A percentile compares a stretch with the other conserved stretches of the same genome.
Conservation (phyloP, 2,113 vertebrate species). For the Cinclus cinclus region DNA sequence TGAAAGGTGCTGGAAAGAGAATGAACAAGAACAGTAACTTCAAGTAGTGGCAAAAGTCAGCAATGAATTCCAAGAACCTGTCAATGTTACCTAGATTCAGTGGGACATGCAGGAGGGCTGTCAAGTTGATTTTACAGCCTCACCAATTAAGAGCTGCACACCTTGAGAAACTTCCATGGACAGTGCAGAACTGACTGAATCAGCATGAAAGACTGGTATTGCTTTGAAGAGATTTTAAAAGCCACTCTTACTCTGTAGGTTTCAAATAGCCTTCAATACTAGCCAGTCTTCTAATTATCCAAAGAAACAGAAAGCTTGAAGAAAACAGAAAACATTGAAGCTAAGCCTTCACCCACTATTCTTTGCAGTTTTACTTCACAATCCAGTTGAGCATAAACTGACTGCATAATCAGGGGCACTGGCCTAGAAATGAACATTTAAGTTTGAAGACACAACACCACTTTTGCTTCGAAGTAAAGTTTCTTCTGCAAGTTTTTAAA, state of each 20-base stretch:
- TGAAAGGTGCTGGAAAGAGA: neutral
- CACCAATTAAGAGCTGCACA: neutral
- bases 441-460: neutral
- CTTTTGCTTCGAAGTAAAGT: neutral
- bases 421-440: neutral
- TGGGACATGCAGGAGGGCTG: neutral
- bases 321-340: neutral
- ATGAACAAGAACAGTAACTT: neutral
- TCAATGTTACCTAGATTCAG: neutral
- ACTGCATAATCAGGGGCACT: neutral
- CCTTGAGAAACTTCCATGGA: neutral
- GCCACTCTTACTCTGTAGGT: neutral
- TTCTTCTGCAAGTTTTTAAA: neutral
- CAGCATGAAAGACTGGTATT: neutral
- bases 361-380: neutral
- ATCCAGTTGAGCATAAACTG: neutral
- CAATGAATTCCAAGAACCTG: neutral
- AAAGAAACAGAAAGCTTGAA: neutral
- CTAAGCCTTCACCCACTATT: neutral
- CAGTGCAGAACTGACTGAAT: neutral
- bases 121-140: neutral
- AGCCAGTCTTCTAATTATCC: neutral
- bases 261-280: neutral
- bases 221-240: neutral
- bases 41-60: neutral